Percentiles rank a stretch among this genome's conserved stretches.
These are phyloP conservation scores for Adoxophyes honmai DNA, from an alignment of 1,140 invertebrate genomes.

Conservation along the genomic window DNA sequence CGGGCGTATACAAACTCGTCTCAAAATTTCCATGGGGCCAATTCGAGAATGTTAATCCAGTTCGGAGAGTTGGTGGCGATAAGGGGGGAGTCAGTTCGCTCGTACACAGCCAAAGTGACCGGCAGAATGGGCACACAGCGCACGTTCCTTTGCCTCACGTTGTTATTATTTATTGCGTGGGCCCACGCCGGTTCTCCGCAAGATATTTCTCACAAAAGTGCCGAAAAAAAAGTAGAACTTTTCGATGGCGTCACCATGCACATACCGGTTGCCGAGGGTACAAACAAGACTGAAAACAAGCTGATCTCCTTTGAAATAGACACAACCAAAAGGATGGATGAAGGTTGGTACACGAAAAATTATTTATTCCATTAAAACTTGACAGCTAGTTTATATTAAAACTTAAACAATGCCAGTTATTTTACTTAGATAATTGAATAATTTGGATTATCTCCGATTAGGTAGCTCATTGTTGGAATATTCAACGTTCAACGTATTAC, in stretches of 20 bases:
- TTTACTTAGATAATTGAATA: no score
- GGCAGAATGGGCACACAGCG: slow-evolving; percentile 50
- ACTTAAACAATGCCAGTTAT: no score
- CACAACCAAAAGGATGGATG: slow-evolving; percentile 25
- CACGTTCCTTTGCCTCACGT: slow-evolving; percentile 25
- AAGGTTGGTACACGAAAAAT: slow-evolving; percentile 36
- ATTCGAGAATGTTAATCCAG: background rate
- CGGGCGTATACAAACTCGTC: background rate
- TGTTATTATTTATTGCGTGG: slow-evolving; percentile 22
- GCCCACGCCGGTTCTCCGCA: slow-evolving; percentile 11
- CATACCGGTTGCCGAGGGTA: slow-evolving; percentile 32
- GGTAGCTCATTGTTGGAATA: no score
- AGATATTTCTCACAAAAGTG: slow-evolving; percentile 5
- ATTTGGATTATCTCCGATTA: no score
- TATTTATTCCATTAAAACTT: no score
- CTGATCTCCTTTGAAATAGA: slow-evolving; percentile 55
- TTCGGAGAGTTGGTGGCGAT: slow-evolving; percentile 16
- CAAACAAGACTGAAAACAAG: slow-evolving; percentile 23
- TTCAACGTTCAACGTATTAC: no score
- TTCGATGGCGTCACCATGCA: slow-evolving; percentile 48
- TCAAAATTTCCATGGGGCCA: slow-evolving; percentile 1
- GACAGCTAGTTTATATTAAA: no score
- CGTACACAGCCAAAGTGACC: slow-evolving; percentile 34
- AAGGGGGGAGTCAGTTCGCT: slow-evolving; percentile 31
- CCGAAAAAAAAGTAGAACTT: slow-evolving; percentile 37